These are phyloP conservation scores for Platichthys stellatus DNA, from an alignment of 2,113 vertebrate genomes.

Conservation along the genomic window DNA sequence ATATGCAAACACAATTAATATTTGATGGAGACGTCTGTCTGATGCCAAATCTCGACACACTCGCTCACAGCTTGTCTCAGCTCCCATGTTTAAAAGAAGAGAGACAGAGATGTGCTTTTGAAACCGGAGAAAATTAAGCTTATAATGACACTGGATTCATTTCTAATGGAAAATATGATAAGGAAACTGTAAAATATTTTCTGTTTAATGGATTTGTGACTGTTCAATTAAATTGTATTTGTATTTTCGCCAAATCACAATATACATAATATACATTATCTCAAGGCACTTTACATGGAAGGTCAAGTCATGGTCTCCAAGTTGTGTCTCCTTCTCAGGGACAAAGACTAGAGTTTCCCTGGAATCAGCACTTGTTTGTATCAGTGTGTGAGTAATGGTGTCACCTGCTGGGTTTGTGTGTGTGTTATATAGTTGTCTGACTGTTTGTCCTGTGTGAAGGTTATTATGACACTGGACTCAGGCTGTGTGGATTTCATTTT, in stretches of 20 bases:
- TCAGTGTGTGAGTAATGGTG: slow-evolving; percentile 34
- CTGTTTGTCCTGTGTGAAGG: slow-evolving; percentile 52
- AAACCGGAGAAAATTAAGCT: too few relatives aligned
- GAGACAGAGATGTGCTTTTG: too few relatives aligned
- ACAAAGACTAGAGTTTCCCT: slow-evolving; percentile 61
- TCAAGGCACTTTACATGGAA: too few relatives aligned
- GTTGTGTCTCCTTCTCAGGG: slow-evolving; percentile 52
- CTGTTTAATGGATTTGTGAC: too few relatives aligned
- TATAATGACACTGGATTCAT: too few relatives aligned
- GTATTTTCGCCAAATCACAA: too few relatives aligned
- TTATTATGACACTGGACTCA: slow-evolving; percentile 18
- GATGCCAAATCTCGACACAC: neutral
- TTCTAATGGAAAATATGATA: too few relatives aligned
- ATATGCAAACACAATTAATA: slow-evolving; percentile 30
- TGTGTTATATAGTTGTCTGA: slow-evolving; percentile 19
- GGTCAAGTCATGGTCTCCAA: neutral
- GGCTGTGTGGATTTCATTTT: slow-evolving; percentile 13
- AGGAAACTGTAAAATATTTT: too few relatives aligned
- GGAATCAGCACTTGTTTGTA: slow-evolving; percentile 45
- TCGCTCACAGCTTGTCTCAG: too few relatives aligned
- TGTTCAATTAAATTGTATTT: too few relatives aligned
- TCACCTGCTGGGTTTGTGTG: slow-evolving; percentile 41
- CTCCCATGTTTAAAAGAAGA: too few relatives aligned
- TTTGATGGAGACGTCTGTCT: slow-evolving; percentile 31
- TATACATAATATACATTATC: too few relatives aligned